phyloP scores from a whole-genome alignment of 2,113 vertebrate species.

The Triplophysa siluroides region DNA sequence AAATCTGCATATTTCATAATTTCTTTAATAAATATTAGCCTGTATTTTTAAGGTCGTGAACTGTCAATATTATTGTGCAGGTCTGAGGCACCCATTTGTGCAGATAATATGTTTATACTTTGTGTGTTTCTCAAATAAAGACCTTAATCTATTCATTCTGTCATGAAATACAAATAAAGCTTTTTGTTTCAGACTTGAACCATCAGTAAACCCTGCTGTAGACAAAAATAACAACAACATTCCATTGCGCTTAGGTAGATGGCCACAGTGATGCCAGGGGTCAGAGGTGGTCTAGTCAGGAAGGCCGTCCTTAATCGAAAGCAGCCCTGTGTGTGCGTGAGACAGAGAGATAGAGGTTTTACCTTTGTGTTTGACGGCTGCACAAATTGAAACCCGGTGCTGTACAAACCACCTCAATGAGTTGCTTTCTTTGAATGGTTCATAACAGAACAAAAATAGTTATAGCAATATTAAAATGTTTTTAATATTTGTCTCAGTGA shows the following conservation, averaged over 20 bases:
- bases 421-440: slow-evolving; percentile 3
- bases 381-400: slow-evolving; percentile 36
- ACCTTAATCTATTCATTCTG: background rate
- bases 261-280: background rate
- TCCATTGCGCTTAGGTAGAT: slow-evolving; percentile 20
- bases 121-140: background rate
- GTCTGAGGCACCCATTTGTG: background rate
- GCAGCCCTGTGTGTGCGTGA: background rate
- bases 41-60: background rate
- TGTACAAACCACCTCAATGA: background rate
- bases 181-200: background rate
- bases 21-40: background rate
- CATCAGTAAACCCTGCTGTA: background rate
- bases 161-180: slow-evolving; percentile 6
- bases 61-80: background rate
- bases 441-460: background rate
- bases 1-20: background rate
- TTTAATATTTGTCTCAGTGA: slow-evolving; percentile 17
- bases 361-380: background rate
- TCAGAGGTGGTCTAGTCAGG: slow-evolving; percentile 17
- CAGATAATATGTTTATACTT: background rate
- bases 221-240: slow-evolving; percentile 11
- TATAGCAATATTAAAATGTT: background rate
- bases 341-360: slow-evolving; percentile 2
- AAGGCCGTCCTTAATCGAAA: slow-evolving; percentile 30